phyloP scores from a whole-genome alignment of 2,888 invertebrate genomes.

The Lacanobia wlatinum region DNA sequence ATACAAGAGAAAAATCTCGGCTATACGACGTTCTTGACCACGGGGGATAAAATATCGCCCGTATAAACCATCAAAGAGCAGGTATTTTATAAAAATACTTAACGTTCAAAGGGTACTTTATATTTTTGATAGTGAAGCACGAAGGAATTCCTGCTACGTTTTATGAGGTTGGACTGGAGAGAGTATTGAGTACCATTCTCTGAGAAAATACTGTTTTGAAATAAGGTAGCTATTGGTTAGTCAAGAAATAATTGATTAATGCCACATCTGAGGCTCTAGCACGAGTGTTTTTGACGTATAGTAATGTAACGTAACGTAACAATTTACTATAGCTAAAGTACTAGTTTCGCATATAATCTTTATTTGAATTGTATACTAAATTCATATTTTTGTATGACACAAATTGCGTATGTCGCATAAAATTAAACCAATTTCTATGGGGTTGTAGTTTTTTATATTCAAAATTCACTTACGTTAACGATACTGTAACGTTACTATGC shows the following conservation, averaged over 20 bases:
- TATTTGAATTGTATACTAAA: too few relatives aligned
- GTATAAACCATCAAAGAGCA: slow-evolving; percentile 57
- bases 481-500: too few relatives aligned
- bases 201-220: slow-evolving; percentile 1
- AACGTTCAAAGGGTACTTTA: slow-evolving; percentile 32
- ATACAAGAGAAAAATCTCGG: slow-evolving; percentile 52
- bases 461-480: too few relatives aligned
- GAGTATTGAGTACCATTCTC: slow-evolving; percentile 11
- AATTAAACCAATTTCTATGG: too few relatives aligned
- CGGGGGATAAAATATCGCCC: slow-evolving; percentile 56
- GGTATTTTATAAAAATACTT: slow-evolving; percentile 50
- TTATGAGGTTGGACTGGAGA: not conserved
- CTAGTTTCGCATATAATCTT: too few relatives aligned
- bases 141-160: slow-evolving; percentile 3
- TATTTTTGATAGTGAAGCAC: slow-evolving; percentile 38
- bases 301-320: too few relatives aligned
- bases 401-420: too few relatives aligned
- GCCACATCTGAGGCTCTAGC: too few relatives aligned
- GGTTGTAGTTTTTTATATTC: too few relatives aligned
- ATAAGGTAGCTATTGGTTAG: not conserved
- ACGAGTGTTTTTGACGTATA: too few relatives aligned
- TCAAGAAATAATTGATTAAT: not conserved
- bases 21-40: slow-evolving; percentile 54
- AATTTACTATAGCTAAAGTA: too few relatives aligned
- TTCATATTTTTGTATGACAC: too few relatives aligned